Conservation (phyloP, 2,113 vertebrate species). For the Pachyramphus minor region DNA sequence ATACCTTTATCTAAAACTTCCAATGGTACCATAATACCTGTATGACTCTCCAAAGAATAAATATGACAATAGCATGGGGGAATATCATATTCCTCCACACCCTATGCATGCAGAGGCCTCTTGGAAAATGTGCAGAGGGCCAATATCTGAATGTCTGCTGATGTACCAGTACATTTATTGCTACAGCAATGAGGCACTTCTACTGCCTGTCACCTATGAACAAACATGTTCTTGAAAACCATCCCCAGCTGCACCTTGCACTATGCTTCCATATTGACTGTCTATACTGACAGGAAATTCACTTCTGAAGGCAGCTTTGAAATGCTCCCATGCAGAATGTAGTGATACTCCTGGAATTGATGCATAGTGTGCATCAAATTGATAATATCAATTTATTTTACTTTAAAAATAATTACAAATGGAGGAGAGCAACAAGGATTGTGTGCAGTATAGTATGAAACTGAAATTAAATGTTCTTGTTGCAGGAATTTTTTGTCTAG, state of each 20-base stretch:
- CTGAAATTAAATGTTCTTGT: conserved; percentile 50
- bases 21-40: not conserved
- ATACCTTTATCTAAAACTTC: not conserved
- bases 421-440: not conserved
- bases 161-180: not conserved
- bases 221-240: not conserved
- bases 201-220: not conserved
- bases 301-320: not conserved
- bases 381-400: not conserved
- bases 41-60: not conserved
- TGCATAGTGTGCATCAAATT: not conserved
- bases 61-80: not conserved
- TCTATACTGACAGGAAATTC: not conserved
- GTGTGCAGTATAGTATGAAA: conserved; percentile 17
- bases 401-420: not conserved
- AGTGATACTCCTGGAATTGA: not conserved
- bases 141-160: not conserved
- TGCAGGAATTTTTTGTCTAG: conserved; percentile 45
- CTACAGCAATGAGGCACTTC: not conserved
- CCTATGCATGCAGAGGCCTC: not conserved
- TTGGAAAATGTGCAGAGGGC: not conserved
- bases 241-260: not conserved
- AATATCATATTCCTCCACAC: not conserved
- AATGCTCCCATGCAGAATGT: rapidly evolving
- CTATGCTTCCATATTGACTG: not conserved